These are phyloP conservation scores for Cydia strobilella DNA, from an alignment of 1,140 invertebrate species.

Conservation along the genomic window DNA sequence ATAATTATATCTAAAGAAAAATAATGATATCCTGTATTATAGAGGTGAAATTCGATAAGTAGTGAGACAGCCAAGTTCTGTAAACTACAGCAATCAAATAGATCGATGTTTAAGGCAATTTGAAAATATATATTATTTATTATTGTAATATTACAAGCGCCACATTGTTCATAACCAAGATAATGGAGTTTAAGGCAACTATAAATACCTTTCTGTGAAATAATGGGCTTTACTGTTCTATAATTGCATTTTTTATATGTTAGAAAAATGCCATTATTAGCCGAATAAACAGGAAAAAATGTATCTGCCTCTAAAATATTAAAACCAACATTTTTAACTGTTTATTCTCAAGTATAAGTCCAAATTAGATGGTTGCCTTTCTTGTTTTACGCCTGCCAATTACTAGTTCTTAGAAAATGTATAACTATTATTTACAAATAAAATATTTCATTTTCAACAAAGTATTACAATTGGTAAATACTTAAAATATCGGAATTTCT, in stretches of 20 bases:
- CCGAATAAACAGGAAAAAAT: not conserved
- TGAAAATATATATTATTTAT: no score
- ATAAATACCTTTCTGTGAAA: not conserved
- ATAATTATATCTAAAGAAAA: no score
- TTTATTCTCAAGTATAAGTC: constrained; percentile 40
- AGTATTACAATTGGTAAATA: no score
- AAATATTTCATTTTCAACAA: no score
- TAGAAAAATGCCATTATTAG: not conserved
- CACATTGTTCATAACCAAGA: not conserved
- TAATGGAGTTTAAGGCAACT: not conserved
- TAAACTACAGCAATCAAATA: not conserved
- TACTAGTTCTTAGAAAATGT: constrained; percentile 23
- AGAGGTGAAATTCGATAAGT: no score
- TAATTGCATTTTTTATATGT: not conserved
- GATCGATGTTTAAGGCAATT: no score
- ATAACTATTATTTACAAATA: constrained; percentile 11
- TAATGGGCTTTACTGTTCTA: not conserved
- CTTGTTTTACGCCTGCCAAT: constrained; percentile 48
- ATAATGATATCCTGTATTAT: no score
- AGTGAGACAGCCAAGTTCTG: not conserved
- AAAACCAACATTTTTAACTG: not conserved
- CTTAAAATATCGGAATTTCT: no score
- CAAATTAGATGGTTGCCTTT: constrained; percentile 48
- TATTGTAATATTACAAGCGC: no score
- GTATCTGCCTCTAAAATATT: not conserved